Conservation (phyloP, 1,140 invertebrate genomes). For the Hormaphis cornu region DNA sequence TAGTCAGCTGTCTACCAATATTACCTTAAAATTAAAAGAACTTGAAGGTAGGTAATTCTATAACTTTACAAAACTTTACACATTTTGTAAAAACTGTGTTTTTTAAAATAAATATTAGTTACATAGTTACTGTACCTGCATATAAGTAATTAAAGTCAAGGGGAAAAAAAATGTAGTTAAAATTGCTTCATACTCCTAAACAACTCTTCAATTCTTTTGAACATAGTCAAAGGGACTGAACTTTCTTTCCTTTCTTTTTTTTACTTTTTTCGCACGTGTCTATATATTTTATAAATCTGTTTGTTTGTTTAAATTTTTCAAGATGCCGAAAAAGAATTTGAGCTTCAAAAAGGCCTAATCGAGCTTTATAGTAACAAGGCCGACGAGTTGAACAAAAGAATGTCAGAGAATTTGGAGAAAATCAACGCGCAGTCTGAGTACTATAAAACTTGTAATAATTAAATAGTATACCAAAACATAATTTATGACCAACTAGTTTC, state of each 20-base stretch:
- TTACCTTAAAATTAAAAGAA: conserved; percentile 61
- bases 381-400: conserved; percentile 44
- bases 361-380: conserved; percentile 43
- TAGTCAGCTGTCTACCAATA: conserved; percentile 63
- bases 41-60: conserved; percentile 48
- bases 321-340: conserved; percentile 48
- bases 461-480: neutral
- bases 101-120: neutral
- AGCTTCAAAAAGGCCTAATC: conserved; percentile 44
- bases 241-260: too few relatives aligned
- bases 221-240: neutral
- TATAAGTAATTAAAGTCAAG: neutral
- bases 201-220: neutral
- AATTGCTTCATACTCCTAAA: neutral
- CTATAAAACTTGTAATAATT: conserved; percentile 39
- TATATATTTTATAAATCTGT: neutral
- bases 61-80: neutral
- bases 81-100: neutral
- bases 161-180: neutral
- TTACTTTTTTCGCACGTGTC: too few relatives aligned
- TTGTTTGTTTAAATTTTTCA: conserved; percentile 37
- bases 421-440: conserved; percentile 45
- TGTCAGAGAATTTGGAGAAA: conserved; percentile 44
- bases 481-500: neutral
- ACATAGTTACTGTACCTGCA: neutral